A percentile compares a stretch with the other conserved stretches of the same genome.
Evolutionary conservation across 1,140 invertebrate genomes (phyloP).

Genomic region (Anastrepha ludens): DNA sequence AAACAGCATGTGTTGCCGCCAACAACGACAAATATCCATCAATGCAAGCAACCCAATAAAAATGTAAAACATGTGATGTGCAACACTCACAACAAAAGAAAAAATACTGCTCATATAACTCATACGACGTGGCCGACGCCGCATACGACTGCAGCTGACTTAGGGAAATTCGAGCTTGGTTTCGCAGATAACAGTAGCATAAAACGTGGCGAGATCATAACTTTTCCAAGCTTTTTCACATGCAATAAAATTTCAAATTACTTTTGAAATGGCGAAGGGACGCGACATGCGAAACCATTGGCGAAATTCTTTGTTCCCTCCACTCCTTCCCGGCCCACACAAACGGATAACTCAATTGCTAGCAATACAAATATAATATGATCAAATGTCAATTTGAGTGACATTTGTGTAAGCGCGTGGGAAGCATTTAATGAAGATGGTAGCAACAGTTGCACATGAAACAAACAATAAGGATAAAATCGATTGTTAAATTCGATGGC

Average conservation of each 20-base stretch:
- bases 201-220: background rate
- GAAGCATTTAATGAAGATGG: background rate
- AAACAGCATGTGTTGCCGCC: background rate
- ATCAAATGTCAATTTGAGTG: background rate
- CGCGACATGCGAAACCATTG: background rate
- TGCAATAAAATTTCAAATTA: slow-evolving; percentile 13
- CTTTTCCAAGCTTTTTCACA: background rate
- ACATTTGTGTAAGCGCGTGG: background rate
- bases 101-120: background rate
- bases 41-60: background rate
- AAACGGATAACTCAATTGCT: too few species aligned
- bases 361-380: background rate
- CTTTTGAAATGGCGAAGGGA: background rate
- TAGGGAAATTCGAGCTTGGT: background rate
- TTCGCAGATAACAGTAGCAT: background rate
- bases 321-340: too few species aligned
- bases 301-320: too few species aligned
- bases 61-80: background rate
- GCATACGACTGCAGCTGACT: background rate
- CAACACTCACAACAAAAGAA: background rate
- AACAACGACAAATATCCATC: background rate
- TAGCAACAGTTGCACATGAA: background rate
- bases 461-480: too few species aligned
- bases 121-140: background rate
- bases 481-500: background rate